Base-by-base conservation (phyloP, 2,797 vertebrate species). In the Acomys russatus region DNA sequence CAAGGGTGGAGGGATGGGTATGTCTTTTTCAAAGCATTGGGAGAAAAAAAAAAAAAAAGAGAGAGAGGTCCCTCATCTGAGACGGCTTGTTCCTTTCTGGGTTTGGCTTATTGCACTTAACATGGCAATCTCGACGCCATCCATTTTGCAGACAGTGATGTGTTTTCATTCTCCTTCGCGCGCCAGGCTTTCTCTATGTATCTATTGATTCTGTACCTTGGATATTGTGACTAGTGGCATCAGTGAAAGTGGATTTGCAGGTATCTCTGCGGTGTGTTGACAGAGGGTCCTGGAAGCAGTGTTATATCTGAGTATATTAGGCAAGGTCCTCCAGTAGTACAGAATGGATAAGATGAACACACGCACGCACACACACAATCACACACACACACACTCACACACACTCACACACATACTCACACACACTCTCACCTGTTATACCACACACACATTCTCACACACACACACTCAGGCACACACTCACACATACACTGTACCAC, bases 41-140 rank as follows among this genome's bases (percentile, higher is more conserved):
- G 80, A 4, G 10, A 83, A 49, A 44, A 44, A 44, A 44, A 44
- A 44, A 44, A 44, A 44, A 44, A 44, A 44, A 44, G 4, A 44
- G 4, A 44, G 4, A 44, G 44, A n/a, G 10, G 1, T n/a, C 51
- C 0, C 8, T 44, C 28, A 4, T 28, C 35, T 0, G 9, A 20
- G 44, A 14, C n/a, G 4, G 74, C 12, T 8, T 25, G 25, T 25
- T 76, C 5, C 73, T 77, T 66, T 49, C 38, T 77, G 30, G 33
- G 59, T 78, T 12, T 54, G 88, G 61, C 88, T 90, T 77, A 66
- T 78, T 78, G n/a, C 88, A 78, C 30, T 78, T 78, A 90, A 78
- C 74, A 78, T 18, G 61, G 33, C 61, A 64, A 35, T 35, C 88
- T 90, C 10, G 5, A 28, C 18, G n/a, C 61, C 59, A 66, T 10